phyloP scores from a whole-genome alignment of 2,888 invertebrate species.

The Agrochola lychnidis region DNA sequence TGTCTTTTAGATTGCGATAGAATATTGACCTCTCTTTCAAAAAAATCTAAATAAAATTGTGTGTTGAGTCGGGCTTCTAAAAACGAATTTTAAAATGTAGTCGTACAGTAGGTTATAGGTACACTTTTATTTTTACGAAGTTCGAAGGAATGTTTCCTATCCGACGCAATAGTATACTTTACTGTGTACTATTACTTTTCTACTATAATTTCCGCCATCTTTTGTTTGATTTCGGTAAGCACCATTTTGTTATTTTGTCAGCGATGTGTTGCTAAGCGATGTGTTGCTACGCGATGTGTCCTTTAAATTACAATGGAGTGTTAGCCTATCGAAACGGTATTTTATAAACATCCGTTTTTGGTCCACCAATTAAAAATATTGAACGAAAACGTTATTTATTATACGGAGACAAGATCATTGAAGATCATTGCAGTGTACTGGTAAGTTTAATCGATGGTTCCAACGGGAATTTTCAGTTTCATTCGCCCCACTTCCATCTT shows the following conservation, averaged over 20 bases:
- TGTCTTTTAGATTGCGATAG: neutral
- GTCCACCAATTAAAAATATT: slow-evolving; percentile 40
- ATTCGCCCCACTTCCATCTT: slow-evolving; percentile 26
- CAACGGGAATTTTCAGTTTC: slow-evolving; percentile 22
- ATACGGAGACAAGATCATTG: slow-evolving; percentile 25
- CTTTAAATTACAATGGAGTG: neutral
- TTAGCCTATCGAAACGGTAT: neutral
- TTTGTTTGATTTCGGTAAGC: neutral
- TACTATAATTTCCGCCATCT: neutral
- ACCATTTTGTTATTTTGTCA: neutral
- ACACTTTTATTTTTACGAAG: too few species aligned
- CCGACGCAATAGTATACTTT: too few species aligned
- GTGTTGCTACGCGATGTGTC: slow-evolving; percentile 10
- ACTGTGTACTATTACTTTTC: neutral
- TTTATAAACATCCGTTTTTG: slow-evolving; percentile 19
- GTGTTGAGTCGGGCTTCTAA: too few species aligned
- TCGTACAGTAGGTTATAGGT: neutral
- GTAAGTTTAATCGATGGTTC: slow-evolving; percentile 21
- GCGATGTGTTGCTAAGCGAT: slow-evolving; percentile 5
- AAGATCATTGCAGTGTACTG: slow-evolving; percentile 9
- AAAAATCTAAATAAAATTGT: too few species aligned
- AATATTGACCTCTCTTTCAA: too few species aligned
- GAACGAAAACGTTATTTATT: slow-evolving; percentile 22
- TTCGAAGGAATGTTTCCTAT: too few species aligned
- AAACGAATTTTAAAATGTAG: neutral